Evolutionary conservation across 2,888 invertebrate genomes (phyloP), one percentile per base, ranked within the genome.

Genomic region (Augochlorella aurata): DNA sequence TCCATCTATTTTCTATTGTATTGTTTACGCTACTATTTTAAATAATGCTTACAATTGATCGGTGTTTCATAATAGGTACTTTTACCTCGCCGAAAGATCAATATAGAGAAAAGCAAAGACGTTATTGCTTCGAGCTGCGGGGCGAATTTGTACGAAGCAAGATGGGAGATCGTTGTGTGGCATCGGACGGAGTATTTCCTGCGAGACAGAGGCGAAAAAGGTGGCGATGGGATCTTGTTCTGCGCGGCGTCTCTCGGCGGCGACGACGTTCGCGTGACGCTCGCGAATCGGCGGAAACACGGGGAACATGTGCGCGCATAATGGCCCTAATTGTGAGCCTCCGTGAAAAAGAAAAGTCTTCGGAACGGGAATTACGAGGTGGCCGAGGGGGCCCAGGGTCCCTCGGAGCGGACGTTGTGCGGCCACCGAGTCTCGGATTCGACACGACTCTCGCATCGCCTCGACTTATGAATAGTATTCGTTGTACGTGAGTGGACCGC

Each of bases 391-490:
- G 79, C 85, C 81, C 72, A 65, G 38, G 5, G 38, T 38, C 38
- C 38, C 65, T 74, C 69, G 24, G 8, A 58, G 50, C 73, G 70
- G 68, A 74, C 38, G 38, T 38, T 38, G 38, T 38, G 67, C 77
- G 47, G 61, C 61, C 29, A 61, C 76, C 49, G 74, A 16, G 47
- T 24, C 47, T 44, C 66, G 66, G 72, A 24, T 47, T 47, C 47
- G n/a, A 45, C 66, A n/a, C 66, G 66, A 8, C 49, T 24, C 2
- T 29, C 71, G 50, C 47, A 70, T 71, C 65, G 52, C 52, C 63
- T 74, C 77, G 76, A 72, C 78, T 88, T 83, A 89, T 88, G 89
- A 88, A 88, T 88, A 89, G 88, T 87, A 86, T 86, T 88, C 89
- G 76, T 88, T 88, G 89, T 88, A 82, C 77, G 69, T 54, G 80